Evolutionary conservation across 2,888 invertebrate species (phyloP).

Genomic region (Rapana venosa): DNA sequence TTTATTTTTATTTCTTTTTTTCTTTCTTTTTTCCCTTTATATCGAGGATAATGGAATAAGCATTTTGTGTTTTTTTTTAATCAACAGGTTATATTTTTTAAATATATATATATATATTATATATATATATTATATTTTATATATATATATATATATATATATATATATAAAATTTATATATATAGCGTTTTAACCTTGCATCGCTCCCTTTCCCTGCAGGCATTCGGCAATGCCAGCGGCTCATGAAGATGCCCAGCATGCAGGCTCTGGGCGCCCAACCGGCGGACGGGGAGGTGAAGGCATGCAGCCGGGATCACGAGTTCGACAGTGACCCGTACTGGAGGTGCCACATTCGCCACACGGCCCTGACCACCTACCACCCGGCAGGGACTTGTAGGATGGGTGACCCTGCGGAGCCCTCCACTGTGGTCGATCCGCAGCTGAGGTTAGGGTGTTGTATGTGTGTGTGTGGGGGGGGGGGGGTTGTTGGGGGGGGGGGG

Average conservation of each 20-base stretch:
- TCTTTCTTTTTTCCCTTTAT: too few species aligned
- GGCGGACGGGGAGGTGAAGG: conserved; percentile 26
- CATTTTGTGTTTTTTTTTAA: too few species aligned
- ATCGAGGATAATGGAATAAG: too few species aligned
- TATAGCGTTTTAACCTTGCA: too few species aligned
- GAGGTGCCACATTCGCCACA: conserved; percentile 53
- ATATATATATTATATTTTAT: too few species aligned
- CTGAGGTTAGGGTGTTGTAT: conserved; percentile 57
- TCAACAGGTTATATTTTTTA: too few species aligned
- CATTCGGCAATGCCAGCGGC: conserved; percentile 18
- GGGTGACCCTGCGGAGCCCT: conserved; percentile 79
- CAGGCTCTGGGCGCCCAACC: conserved; percentile 41
- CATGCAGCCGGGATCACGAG: conserved; percentile 38
- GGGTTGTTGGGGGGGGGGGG: neutral
- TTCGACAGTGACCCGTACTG: conserved; percentile 57
- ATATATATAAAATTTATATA: too few species aligned
- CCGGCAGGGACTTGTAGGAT: conserved; percentile 87
- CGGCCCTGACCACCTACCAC: conserved; percentile 79
- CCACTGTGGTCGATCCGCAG: conserved; percentile 84
- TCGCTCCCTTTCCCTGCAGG: conserved; percentile 12
- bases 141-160: too few species aligned
- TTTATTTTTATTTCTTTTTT: too few species aligned
- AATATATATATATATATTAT: too few species aligned
- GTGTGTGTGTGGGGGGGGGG: neutral
- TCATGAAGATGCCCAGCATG: conserved; percentile 22